phyloP scores from a whole-genome alignment of 2,888 invertebrate genomes.

The Caenorhabditis angaria region DNA sequence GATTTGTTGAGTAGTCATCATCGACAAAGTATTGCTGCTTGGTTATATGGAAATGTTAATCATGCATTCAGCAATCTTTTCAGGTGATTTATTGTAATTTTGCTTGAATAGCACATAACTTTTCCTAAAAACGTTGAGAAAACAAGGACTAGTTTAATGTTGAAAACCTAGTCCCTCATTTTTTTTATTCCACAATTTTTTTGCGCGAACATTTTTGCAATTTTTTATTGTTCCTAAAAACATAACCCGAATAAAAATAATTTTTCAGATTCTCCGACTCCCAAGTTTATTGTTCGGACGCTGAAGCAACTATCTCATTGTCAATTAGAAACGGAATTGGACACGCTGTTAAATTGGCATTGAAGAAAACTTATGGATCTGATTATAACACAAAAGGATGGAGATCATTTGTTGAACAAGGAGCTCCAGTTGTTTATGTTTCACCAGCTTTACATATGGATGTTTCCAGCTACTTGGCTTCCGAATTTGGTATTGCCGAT shows the following conservation, averaged over 20 bases:
- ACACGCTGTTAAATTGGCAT: conserved; percentile 59
- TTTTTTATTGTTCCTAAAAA: too few species aligned
- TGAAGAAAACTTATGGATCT: conserved; percentile 53
- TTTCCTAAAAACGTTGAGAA: too few species aligned
- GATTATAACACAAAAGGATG: conserved; percentile 59
- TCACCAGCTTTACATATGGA: conserved; percentile 65
- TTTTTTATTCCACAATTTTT: too few species aligned
- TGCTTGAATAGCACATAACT: too few species aligned
- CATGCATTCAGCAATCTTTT: conserved; percentile 49
- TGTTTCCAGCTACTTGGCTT: conserved; percentile 52
- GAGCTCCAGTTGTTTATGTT: conserved; percentile 63
- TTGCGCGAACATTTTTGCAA: too few species aligned
- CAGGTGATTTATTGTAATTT: too few species aligned
- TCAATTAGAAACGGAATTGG: conserved; percentile 61
- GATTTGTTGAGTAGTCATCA: conserved; percentile 62
- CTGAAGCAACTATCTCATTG: conserved; percentile 52
- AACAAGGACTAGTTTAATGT: too few species aligned
- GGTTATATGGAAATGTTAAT: conserved; percentile 59
- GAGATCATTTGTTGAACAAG: conserved; percentile 57
- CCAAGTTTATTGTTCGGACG: conserved; percentile 56
- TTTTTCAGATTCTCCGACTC: conserved; percentile 55
- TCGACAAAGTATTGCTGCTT: conserved; percentile 60
- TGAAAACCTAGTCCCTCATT: too few species aligned
- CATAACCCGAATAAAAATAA: too few species aligned
- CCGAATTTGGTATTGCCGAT: conserved; percentile 61